phyloP scores from a whole-genome alignment of 2,797 vertebrate genomes.

The Botia kubotai region DNA sequence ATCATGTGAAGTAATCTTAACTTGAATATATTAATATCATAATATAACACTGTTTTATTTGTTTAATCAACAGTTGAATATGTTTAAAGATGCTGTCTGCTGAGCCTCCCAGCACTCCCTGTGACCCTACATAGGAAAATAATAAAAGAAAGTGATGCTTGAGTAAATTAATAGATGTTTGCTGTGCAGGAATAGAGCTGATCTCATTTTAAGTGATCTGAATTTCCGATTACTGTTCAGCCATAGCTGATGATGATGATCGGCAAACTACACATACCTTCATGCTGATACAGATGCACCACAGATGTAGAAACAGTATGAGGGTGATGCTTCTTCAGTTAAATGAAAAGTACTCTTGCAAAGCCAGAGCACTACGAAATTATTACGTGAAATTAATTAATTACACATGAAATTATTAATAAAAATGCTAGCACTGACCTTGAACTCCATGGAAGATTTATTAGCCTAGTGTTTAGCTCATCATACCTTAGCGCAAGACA shows the following conservation, averaged over 20 bases:
- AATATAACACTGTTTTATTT: not conserved
- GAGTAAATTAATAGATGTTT: not conserved
- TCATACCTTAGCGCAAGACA: not conserved
- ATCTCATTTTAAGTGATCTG: not conserved
- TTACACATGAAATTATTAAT: constrained; percentile 10
- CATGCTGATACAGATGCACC: not conserved
- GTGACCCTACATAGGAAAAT: not conserved
- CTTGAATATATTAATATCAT: not conserved
- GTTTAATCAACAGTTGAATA: no score
- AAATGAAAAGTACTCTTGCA: not conserved
- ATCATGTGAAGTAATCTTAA: not conserved
- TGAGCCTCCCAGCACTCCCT: not conserved
- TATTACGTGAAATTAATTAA: no score
- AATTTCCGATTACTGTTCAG: constrained; percentile 1
- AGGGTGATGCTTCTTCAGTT: not conserved
- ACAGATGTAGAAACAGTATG: not conserved
- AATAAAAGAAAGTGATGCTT: not conserved
- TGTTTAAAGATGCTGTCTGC: no score
- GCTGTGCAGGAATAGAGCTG: not conserved
- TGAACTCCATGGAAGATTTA: constrained; percentile 23
- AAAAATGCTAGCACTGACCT: constrained; percentile 1
- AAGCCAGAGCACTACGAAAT: constrained; percentile 1
- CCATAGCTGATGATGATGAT: not conserved
- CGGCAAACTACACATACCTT: not conserved
- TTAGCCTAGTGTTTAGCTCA: constrained; percentile 22